Conservation (phyloP, 2,888 invertebrate genomes). For the Exephanes ischioxanthus region DNA sequence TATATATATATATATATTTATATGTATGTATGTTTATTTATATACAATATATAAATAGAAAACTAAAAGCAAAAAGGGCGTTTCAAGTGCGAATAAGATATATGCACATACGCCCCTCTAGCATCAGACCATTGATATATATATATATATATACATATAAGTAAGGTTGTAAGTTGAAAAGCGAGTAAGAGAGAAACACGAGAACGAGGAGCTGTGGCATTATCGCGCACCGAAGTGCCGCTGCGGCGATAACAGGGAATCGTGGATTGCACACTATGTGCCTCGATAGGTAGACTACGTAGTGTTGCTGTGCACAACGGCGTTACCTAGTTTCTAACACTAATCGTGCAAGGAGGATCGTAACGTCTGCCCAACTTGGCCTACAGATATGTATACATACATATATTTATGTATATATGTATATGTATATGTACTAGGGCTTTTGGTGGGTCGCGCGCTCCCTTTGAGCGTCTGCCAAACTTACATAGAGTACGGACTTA, state of each 20-base stretch:
- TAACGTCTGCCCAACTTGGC: slow-evolving; percentile 37
- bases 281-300: background rate
- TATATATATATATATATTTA: no score
- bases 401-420: no score
- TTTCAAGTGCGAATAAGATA: background rate
- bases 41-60: slow-evolving; percentile 2
- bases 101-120: background rate
- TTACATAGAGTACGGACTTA: no score
- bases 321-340: slow-evolving; percentile 27
- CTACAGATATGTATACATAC: slow-evolving; percentile 18
- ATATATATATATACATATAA: background rate
- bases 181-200: slow-evolving; percentile 34
- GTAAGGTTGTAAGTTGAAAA: slow-evolving; percentile 11
- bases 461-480: no score
- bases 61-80: slow-evolving; percentile 9
- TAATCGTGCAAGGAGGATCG: slow-evolving; percentile 39
- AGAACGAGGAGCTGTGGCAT: slow-evolving; percentile 38
- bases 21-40: background rate
- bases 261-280: slow-evolving; percentile 14
- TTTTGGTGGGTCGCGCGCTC: no score
- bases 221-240: slow-evolving; percentile 29
- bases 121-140: no score
- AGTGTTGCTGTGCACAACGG: background rate
- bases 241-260: slow-evolving; percentile 40
- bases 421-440: no score